Evolutionary conservation across 1,140 invertebrate species (phyloP).

Genomic region (Octopus sinensis): DNA sequence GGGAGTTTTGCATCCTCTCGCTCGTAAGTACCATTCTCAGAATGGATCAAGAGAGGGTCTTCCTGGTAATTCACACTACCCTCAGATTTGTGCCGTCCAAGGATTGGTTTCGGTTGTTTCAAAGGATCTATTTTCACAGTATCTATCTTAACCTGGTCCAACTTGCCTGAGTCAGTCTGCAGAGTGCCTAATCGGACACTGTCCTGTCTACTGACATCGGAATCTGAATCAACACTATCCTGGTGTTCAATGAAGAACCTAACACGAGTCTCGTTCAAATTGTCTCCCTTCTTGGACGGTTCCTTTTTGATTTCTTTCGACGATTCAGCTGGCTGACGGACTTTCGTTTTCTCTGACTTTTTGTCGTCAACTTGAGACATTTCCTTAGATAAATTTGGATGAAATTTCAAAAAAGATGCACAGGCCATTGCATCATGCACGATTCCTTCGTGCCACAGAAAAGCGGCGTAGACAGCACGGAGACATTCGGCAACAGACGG

Average conservation of each 20-base stretch:
- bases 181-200: slow-evolving; percentile 22
- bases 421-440: slow-evolving; percentile 97
- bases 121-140: no score
- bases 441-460: slow-evolving; percentile 95
- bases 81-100: slow-evolving; percentile 46
- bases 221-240: slow-evolving; percentile 20
- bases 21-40: slow-evolving; percentile 16
- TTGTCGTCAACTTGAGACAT: slow-evolving; percentile 46
- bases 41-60: slow-evolving; percentile 20
- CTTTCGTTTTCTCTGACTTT: slow-evolving; percentile 32
- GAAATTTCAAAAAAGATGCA: slow-evolving; percentile 92
- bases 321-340: slow-evolving; percentile 50
- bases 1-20: slow-evolving; percentile 69
- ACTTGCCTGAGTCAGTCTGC: slow-evolving; percentile 16
- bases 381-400: slow-evolving; percentile 69
- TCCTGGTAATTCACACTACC: slow-evolving; percentile 31
- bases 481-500: slow-evolving; percentile 90
- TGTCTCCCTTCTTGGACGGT: slow-evolving; percentile 28
- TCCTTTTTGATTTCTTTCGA: slow-evolving; percentile 41
- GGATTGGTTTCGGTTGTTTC: not conserved
- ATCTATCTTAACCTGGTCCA: not conserved
- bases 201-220: slow-evolving; percentile 15
- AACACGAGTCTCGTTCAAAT: slow-evolving; percentile 49
- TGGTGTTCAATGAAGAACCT: slow-evolving; percentile 46
- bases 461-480: slow-evolving; percentile 89